These are phyloP conservation scores for Podotricha telesiphe DNA, from an alignment of 2,888 invertebrate species.

Conservation along the genomic window DNA sequence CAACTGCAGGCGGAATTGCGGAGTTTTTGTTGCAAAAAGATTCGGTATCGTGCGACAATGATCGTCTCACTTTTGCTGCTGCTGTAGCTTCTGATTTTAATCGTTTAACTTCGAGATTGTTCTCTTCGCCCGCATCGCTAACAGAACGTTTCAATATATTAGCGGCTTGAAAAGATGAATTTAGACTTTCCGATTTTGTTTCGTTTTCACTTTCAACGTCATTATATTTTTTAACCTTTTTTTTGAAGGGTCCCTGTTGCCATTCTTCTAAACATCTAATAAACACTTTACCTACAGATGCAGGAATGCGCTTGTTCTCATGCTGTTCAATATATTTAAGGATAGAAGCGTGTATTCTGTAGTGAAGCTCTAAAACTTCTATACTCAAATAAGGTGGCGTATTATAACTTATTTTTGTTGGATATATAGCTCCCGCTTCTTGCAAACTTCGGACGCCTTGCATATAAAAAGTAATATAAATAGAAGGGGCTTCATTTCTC, in stretches of 20 bases:
- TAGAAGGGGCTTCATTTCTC: conserved; percentile 87
- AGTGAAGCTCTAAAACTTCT: conserved; percentile 94
- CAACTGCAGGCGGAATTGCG: conserved; percentile 31
- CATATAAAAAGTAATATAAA: conserved; percentile 91
- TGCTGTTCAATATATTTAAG: conserved; percentile 92
- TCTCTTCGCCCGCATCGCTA: conserved; percentile 76
- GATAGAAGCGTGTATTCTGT: conserved; percentile 94
- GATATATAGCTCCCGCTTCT: conserved; percentile 92
- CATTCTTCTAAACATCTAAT: conserved; percentile 82
- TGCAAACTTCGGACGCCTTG: conserved; percentile 90
- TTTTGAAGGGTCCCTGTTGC: conserved; percentile 72
- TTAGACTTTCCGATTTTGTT: conserved; percentile 53
- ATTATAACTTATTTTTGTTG: conserved; percentile 92
- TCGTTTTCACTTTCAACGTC: conserved; percentile 56
- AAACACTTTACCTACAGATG: conserved; percentile 84
- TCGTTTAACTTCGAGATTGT: conserved; percentile 69
- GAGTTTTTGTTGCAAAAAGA: conserved; percentile 51
- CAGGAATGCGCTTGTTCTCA: conserved; percentile 86
- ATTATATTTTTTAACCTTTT: conserved; percentile 64
- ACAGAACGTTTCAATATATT: conserved; percentile 78
- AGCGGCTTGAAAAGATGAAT: conserved; percentile 64
- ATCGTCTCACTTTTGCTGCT: conserved; percentile 74
- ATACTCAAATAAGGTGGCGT: conserved; percentile 92
- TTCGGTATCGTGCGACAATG: conserved; percentile 77
- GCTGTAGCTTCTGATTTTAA: conserved; percentile 69